Conservation (phyloP, 2,113 vertebrate genomes). For the Colaptes auratus region DNA sequence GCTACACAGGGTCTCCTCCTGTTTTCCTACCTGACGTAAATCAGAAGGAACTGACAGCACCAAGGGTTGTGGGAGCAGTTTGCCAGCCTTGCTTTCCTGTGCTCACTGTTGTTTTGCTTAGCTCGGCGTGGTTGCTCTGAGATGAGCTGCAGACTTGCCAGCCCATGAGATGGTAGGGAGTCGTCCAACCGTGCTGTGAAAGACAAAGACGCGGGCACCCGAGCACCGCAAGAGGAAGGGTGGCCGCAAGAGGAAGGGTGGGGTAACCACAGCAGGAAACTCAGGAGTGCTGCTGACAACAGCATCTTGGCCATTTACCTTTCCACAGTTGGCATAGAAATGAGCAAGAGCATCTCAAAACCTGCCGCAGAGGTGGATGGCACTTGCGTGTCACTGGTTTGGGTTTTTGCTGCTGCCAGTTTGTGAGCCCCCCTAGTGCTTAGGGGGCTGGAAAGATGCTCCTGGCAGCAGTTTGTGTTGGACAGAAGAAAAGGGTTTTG, state of each 20-base stretch:
- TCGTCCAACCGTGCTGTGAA: background rate
- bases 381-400: background rate
- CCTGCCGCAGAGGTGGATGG: rapidly evolving
- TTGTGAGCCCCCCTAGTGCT: background rate
- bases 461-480: background rate
- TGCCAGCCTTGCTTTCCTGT: background rate
- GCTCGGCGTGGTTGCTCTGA: background rate
- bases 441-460: background rate
- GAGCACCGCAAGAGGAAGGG: background rate
- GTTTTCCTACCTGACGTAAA: background rate
- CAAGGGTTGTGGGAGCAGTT: background rate
- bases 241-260: background rate
- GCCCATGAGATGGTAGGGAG: rapidly evolving
- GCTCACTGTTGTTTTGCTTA: background rate
- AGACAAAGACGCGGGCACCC: background rate
- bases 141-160: background rate
- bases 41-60: background rate
- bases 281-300: background rate
- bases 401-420: background rate
- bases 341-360: background rate
- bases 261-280: background rate
- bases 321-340: background rate
- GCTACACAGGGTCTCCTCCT: background rate
- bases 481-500: background rate
- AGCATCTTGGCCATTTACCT: background rate